These are phyloP conservation scores for Nephrotoma appendiculata DNA, from an alignment of 2,888 invertebrate species.

Conservation along the genomic window DNA sequence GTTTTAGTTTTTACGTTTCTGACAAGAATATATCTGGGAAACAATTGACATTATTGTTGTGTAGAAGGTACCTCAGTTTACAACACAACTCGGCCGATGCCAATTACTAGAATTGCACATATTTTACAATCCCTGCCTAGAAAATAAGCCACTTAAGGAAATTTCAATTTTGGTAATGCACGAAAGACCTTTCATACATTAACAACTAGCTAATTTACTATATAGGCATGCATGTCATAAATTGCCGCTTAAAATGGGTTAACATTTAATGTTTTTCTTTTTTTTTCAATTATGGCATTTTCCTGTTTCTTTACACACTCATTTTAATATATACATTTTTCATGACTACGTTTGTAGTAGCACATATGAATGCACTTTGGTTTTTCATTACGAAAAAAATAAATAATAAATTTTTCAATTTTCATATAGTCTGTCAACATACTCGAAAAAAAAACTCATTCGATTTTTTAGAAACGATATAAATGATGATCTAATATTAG, in stretches of 20 bases:
- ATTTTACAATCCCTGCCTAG: background rate
- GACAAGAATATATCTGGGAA: too few species aligned
- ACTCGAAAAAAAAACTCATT: background rate
- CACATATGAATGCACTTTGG: background rate
- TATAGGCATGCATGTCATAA: background rate
- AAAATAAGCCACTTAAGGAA: background rate
- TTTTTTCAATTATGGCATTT: background rate
- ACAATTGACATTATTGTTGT: too few species aligned
- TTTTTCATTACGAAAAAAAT: background rate
- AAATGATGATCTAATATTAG: background rate
- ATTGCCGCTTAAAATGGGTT: background rate
- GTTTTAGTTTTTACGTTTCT: too few species aligned
- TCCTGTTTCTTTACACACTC: background rate
- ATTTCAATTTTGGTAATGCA: background rate
- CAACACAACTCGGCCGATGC: too few species aligned
- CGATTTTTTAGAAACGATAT: background rate
- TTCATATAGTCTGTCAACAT: background rate
- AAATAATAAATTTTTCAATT: background rate
- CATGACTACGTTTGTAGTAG: background rate
- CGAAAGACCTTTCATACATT: background rate
- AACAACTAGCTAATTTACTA: background rate
- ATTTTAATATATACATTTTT: background rate
- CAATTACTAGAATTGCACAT: too few species aligned
- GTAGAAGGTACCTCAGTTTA: too few species aligned
- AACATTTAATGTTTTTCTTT: background rate